Evolutionary conservation across 2,888 invertebrate species (phyloP), one percentile per base, ranked within the genome.

Genomic region (Rhabditoides inermis): DNA sequence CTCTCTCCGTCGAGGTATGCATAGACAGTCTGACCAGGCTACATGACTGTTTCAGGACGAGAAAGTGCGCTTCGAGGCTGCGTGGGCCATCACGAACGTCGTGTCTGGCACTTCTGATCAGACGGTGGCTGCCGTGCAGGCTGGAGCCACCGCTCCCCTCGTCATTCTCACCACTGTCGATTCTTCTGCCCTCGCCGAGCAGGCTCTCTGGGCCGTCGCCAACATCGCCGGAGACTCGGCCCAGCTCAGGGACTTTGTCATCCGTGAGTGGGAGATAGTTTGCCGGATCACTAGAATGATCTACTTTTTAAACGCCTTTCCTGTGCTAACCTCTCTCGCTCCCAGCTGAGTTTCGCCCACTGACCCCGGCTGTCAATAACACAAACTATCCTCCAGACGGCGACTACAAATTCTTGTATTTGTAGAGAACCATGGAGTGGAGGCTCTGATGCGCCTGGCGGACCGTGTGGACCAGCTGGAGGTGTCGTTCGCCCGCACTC

Each of bases 41-140:
- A 78, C 77, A 12, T 5, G n/a, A 39, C 22, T 3, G 15, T 55
- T 63, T 47, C 49, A 71, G 68, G 68, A 73, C 54, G 76, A 77
- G 20, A 76, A 78, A 35, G 65, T 81, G 5, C 78, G 94, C 77
- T 95, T 95, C 79, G 95, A 95, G 79, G 87, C 92, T 1, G 87
- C 92, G 0, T 98, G 95, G 95, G 91, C 91, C 0, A 79, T 98
- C 51, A 98, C 95, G 26, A 68, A 68, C 51, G 59, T 98, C 49
- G 94, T 95, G 0, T 92, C 92, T 0, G 95, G 95, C 7, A 88
- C 88, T 0, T 84, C 87, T 0, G 86, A 86, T 0, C 91, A 98
- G 77, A 98, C 95, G 0, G 83, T 85, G 65, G 85, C 85, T 22
- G 65, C 61, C 2, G 63, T 68, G 15, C 49, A 86, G 76, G 84